Evolutionary conservation across 2,888 invertebrate genomes (phyloP).

Genomic region (Hipparchia sbordonii): DNA sequence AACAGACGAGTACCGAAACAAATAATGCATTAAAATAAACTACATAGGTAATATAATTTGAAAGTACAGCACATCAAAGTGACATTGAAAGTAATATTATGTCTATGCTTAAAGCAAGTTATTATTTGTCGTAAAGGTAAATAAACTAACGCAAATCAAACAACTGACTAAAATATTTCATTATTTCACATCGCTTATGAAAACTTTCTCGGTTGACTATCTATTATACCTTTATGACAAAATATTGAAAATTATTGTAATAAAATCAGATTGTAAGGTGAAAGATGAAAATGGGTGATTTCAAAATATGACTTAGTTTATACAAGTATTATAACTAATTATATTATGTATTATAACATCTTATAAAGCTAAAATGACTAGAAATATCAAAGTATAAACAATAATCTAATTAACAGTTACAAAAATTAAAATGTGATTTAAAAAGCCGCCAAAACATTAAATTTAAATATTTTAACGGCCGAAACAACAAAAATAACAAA

Average conservation of each 20-base stretch:
- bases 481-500: neutral
- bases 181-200: neutral
- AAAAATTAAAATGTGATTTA: neutral
- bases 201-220: neutral
- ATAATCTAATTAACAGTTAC: neutral
- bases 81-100: neutral
- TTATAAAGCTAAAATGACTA: slow-evolving; percentile 10
- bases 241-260: neutral
- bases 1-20: slow-evolving; percentile 6
- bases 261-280: neutral
- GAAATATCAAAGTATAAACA: neutral
- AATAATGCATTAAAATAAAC: neutral
- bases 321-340: neutral
- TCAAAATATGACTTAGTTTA: neutral
- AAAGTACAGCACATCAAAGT: neutral
- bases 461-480: neutral
- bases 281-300: neutral
- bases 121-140: slow-evolving; percentile 9
- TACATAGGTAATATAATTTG: neutral
- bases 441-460: neutral
- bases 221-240: neutral
- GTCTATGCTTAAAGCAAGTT: slow-evolving; percentile 9
- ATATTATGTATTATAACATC: neutral
- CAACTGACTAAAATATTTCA: too few species aligned
- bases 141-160: neutral